phyloP scores from a whole-genome alignment of 37 sponge, comb jelly and placozoan genomes.

The Amphimedon queenslandica region DNA sequence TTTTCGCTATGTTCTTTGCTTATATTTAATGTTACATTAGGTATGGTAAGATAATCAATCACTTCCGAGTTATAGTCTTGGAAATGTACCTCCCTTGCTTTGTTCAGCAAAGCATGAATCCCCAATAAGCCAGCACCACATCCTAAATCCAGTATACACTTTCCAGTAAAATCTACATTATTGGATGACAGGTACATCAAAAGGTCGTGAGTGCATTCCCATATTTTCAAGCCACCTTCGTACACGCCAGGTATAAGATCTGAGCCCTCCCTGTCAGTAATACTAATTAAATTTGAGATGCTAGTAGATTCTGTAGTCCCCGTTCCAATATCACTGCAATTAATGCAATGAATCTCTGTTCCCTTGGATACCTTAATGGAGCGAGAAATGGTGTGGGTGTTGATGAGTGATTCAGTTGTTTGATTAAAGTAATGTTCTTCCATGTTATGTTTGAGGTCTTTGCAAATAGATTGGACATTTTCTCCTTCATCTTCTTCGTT shows the following conservation, averaged over 20 bases:
- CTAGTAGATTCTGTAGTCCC: too few relatives aligned
- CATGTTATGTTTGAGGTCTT: too few relatives aligned
- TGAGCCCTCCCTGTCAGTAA: slow-evolving; percentile 27
- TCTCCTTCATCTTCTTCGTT: too few relatives aligned
- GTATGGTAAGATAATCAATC: slow-evolving; percentile 71
- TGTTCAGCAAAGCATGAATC: slow-evolving; percentile 58
- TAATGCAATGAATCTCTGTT: too few relatives aligned
- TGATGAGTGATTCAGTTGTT: too few relatives aligned
- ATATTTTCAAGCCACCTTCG: slow-evolving; percentile 94
- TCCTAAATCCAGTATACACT: slow-evolving; percentile 83
- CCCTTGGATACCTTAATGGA: too few relatives aligned
- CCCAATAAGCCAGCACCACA: slow-evolving; percentile 93
- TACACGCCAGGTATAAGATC: slow-evolving; percentile 87
- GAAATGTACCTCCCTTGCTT: slow-evolving; percentile 63
- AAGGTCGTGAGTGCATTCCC: slow-evolving; percentile 94
- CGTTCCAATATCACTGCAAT: too few relatives aligned
- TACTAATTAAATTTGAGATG: too few relatives aligned
- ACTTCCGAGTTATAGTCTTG: slow-evolving; percentile 96
- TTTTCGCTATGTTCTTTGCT: not conserved
- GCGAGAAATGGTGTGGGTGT: too few relatives aligned
- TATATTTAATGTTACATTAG: slow-evolving; percentile 55
- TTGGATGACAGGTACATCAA: slow-evolving; percentile 35
- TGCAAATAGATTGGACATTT: too few relatives aligned
- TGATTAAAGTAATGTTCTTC: too few relatives aligned
- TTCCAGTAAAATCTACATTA: slow-evolving; percentile 8